phyloP scores from a whole-genome alignment of 2,888 invertebrate genomes.

The Brenthis ino region DNA sequence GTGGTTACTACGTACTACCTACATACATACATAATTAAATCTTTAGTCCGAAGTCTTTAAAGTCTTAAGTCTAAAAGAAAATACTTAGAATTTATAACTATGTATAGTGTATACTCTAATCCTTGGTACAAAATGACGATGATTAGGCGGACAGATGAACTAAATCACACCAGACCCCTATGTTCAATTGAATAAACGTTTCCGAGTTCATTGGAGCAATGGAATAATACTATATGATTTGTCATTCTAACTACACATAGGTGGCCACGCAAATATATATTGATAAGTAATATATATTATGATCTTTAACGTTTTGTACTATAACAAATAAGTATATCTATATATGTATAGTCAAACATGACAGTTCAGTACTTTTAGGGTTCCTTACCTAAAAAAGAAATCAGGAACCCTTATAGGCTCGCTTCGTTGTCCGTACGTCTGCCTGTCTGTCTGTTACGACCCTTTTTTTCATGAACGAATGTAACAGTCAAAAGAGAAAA shows the following conservation, averaged over 20 bases:
- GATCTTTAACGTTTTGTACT: background rate
- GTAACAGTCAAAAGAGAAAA: too few relatives aligned
- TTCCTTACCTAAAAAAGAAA: too few relatives aligned
- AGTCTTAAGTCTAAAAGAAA: background rate
- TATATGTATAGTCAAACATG: too few relatives aligned
- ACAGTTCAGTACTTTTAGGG: too few relatives aligned
- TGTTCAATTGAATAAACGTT: conserved; percentile 58
- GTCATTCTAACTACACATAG: conserved; percentile 22
- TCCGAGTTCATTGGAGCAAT: conserved; percentile 46
- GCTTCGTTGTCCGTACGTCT: too few relatives aligned
- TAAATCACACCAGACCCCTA: conserved; percentile 41
- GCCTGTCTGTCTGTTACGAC: too few relatives aligned
- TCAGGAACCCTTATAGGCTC: too few relatives aligned
- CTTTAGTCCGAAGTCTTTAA: too few relatives aligned
- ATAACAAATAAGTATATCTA: background rate
- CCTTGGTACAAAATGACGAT: conserved; percentile 12
- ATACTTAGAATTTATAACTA: background rate
- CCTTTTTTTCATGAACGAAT: too few relatives aligned
- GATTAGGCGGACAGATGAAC: conserved; percentile 35
- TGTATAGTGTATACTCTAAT: conserved; percentile 1
- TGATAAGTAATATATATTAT: background rate
- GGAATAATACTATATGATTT: conserved; percentile 29
- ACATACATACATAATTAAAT: too few relatives aligned
- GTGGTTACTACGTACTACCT: too few relatives aligned
- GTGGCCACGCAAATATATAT: conserved; percentile 9